Evolutionary conservation across 2,888 invertebrate genomes (phyloP), one percentile per base, ranked within the genome.

Genomic region (Branchipolynoe longqiensis): DNA sequence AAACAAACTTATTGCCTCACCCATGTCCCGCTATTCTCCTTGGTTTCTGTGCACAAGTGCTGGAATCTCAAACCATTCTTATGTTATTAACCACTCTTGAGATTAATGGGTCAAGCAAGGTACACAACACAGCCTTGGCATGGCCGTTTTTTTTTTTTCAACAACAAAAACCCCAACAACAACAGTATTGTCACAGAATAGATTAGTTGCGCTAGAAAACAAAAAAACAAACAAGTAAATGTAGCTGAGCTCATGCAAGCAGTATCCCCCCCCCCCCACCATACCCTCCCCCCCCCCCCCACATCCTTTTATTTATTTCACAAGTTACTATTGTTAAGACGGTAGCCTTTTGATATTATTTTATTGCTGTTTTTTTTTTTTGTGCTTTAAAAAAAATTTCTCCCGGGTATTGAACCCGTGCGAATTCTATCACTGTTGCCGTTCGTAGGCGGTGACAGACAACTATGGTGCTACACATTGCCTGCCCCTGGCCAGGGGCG

Each of bases 61-160:
- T 78, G 25, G 78, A 41, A 78, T 78, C 78, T 78, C 78, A 54
- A 78, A 69, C 69, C 48, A 25, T 54, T n/a, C n/a, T n/a, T n/a
- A n/a, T n/a, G 78, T 48, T 78, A 78, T 48, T 48, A 2, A n/a
- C 1, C 6, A 31, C 54, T n/a, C n/a, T n/a, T 31, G 78, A 78
- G 78, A 78, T 78, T 78, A 78, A 38, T 69, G 69, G 69, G 14
- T 69, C 38, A 38, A n/a, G 69, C 36, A 18, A 69, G 69, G 4
- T 33, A 36, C 69, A 69, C 12, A 33, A 33, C 69, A 69, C 36
- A 25, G 22, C 69, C 18, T 22, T 36, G 1, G 36, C 69, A 14
- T 22, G 36, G 25, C 36, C 38, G 22, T n/a, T 36, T 22, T 36
- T 33, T 69, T 69, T 33, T 2, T n/a, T n/a, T n/a, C n/a, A n/a